Percentiles rank a stretch among this genome's conserved stretches.
Evolutionary conservation across 2,888 invertebrate genomes (phyloP).

Genomic region (Zygogramma bicolorata): DNA sequence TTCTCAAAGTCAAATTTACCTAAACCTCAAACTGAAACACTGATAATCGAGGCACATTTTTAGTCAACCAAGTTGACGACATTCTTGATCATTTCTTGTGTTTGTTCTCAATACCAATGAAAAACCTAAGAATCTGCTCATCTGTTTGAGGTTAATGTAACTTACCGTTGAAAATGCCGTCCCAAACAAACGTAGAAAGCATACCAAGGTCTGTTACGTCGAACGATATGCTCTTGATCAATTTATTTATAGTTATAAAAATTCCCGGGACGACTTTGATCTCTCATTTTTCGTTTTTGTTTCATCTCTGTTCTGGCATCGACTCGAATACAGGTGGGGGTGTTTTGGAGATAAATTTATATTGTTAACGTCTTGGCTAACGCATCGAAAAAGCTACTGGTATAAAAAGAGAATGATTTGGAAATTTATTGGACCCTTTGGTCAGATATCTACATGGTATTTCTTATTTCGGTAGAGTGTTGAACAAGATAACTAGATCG

Average conservation of each 20-base stretch:
- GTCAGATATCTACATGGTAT: too few species aligned
- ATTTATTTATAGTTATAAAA: slow-evolving; percentile 44
- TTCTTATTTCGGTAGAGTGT: too few species aligned
- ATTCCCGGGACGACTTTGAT: slow-evolving; percentile 37
- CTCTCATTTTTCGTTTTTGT: slow-evolving; percentile 30
- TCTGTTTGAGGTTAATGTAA: slow-evolving; percentile 28
- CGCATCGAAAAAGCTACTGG: too few species aligned
- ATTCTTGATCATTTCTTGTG: too few species aligned
- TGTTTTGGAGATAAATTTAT: slow-evolving; percentile 16
- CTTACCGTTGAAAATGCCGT: slow-evolving; percentile 31
- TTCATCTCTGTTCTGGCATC: background rate
- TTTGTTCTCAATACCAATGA: background rate
- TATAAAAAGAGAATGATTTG: too few species aligned
- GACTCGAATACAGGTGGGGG: background rate
- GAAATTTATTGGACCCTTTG: background rate
- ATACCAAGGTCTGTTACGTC: slow-evolving; percentile 14
- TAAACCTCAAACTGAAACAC: too few species aligned
- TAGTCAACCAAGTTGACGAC: too few species aligned
- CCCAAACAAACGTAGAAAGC: slow-evolving; percentile 27
- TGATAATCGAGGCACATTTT: too few species aligned
- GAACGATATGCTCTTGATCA: slow-evolving; percentile 21
- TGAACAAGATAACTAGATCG: too few species aligned
- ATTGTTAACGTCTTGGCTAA: slow-evolving; percentile 7
- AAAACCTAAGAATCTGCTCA: background rate
- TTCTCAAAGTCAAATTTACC: too few species aligned